Base-by-base conservation (phyloP, 2,797 vertebrate genomes). In the Prionace glauca region DNA sequence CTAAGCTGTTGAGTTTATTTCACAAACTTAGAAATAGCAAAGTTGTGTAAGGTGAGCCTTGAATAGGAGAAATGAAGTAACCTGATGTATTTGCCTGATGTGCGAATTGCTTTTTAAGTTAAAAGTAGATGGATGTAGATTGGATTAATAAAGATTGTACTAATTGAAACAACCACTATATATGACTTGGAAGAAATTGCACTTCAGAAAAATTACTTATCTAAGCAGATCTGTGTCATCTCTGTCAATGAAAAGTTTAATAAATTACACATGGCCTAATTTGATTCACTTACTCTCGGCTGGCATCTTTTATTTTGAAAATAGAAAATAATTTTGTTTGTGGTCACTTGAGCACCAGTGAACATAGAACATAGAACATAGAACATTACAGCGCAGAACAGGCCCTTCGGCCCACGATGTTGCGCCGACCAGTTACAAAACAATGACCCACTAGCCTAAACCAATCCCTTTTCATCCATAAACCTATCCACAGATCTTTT, bases 141-240 rank as follows among this genome's bases (percentile, higher is more conserved):
- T 95, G 65, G 72, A 7, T 50, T 96, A 96, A 96, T 95, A 95
- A 96, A 96, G 36, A 32, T 56, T 95, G 65, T 95, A 95, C 95
- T 96, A 95, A 96, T 96, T 96, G 86, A 96, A 95, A 29, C 95
- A 95, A 96, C 67, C 96, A 26, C 45, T 96, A 16, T 90, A 0
- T 95, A 11, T 96, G 94, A 96, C 90, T 96, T 67, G 96, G 95
- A 96, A 81, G 95, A 96, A 96, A 96, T 96, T 95, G 95, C 14
- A 91, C 96, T 96, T 96, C 96, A 94, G 95, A 18, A 95, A 96
- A 96, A 96, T 96, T 96, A 81, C 84, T 96, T 96, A 95, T 95
- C 11, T 96, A 95, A 96, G 36, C 32, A 96, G 95, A 16, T 5
- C 60, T 95, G 12, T 96, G 62, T 88, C 96, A 81, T 96, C 95